A percentile compares a stretch with the other conserved stretches of the same genome.
Conservation (phyloP, 2,797 vertebrate species). For the Galagoides demidoff region DNA sequence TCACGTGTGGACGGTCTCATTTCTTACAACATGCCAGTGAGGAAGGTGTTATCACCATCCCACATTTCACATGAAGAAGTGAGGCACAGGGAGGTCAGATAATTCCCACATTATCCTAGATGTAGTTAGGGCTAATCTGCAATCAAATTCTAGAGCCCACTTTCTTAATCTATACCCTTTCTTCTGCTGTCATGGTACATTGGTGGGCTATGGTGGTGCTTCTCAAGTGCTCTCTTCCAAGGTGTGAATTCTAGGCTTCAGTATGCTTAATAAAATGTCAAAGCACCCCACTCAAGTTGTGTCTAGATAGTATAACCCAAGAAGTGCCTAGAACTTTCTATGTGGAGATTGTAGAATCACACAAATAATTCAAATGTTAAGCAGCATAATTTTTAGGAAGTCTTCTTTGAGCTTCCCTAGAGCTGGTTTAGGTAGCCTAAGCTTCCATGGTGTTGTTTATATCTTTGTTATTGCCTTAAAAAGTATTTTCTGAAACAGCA, state of each 20-base stretch:
- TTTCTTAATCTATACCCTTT: neutral
- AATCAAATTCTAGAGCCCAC: neutral
- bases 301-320: neutral
- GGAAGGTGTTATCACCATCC: neutral
- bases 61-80: neutral
- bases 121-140: neutral
- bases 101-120: neutral
- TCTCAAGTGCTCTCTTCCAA: neutral
- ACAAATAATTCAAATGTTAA: neutral
- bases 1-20: neutral
- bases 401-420: slow-evolving; percentile 24
- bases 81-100: neutral
- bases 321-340: neutral
- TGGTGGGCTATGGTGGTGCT: neutral
- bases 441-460: neutral
- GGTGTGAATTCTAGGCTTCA: neutral
- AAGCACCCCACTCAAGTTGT: neutral
- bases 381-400: neutral
- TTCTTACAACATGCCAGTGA: neutral
- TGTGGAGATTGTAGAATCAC: neutral
- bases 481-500: slow-evolving; percentile 46
- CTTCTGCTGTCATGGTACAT: neutral
- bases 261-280: neutral
- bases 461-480: slow-evolving; percentile 19
- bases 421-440: neutral